phyloP scores from a whole-genome alignment of 2,797 vertebrate genomes.

The Kryptolebias ocellatus region DNA sequence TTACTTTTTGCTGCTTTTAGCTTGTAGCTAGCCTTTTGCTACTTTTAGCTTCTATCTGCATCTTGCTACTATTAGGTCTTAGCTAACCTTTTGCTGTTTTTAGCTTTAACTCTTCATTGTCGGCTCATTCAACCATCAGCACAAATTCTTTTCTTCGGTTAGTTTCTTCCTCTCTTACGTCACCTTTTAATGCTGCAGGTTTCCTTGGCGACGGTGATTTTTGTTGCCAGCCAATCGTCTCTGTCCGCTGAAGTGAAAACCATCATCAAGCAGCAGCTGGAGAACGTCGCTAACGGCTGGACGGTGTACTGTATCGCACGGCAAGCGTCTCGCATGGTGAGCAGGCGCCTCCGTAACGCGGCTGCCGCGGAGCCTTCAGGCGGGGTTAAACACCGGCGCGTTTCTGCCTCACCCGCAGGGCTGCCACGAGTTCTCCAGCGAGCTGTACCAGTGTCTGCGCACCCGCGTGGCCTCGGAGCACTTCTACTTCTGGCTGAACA shows the following conservation, averaged over 20 bases:
- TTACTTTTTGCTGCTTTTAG: no score
- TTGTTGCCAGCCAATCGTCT: slow-evolving; percentile 95
- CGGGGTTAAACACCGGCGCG: not conserved
- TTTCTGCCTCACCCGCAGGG: slow-evolving; percentile 78
- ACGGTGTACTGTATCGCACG: slow-evolving; percentile 96
- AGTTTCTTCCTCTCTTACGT: not conserved
- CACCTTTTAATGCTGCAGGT: slow-evolving; percentile 80
- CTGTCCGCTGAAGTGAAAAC: slow-evolving; percentile 91
- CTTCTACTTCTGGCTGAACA: slow-evolving; percentile 99
- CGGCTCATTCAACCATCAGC: no score
- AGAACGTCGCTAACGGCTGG: slow-evolving; percentile 95
- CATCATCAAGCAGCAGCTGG: slow-evolving; percentile 94
- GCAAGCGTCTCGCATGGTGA: slow-evolving; percentile 96
- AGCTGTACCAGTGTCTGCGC: slow-evolving; percentile 94
- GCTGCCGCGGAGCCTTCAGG: not conserved
- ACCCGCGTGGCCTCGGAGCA: slow-evolving; percentile 97
- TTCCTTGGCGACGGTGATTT: slow-evolving; percentile 96
- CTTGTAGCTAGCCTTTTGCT: no score
- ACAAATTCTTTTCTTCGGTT: no score
- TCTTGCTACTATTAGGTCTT: no score
- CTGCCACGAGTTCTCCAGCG: slow-evolving; percentile 95
- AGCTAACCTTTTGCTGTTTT: not conserved
- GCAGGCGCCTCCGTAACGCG: not conserved
- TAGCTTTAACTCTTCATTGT: not conserved
- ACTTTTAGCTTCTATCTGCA: no score